Conservation (phyloP, 2,888 invertebrate genomes). For the Diaphora mendica region DNA sequence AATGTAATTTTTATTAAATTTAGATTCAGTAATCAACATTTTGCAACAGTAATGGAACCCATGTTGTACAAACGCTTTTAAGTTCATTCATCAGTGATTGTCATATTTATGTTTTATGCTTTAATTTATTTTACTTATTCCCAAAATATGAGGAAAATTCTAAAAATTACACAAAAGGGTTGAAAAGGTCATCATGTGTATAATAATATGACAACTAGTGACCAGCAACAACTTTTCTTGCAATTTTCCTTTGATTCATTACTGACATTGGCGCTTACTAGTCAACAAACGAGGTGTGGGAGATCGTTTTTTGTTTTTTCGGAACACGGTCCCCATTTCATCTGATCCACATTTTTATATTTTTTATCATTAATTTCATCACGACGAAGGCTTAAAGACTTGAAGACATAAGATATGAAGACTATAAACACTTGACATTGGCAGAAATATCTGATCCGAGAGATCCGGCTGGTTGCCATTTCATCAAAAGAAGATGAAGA, state of each 20-base stretch:
- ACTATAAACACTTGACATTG: too few species aligned
- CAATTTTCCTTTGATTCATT: constrained; percentile 57
- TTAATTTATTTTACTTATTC: background rate
- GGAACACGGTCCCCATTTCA: too few species aligned
- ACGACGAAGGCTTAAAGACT: too few species aligned
- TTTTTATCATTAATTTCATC: too few species aligned
- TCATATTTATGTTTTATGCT: background rate
- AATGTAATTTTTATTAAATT: constrained; percentile 32
- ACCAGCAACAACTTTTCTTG: constrained; percentile 49
- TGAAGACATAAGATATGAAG: too few species aligned
- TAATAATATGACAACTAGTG: constrained; percentile 27
- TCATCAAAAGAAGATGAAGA: too few species aligned
- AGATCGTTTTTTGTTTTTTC: too few species aligned
- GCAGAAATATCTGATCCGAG: too few species aligned
- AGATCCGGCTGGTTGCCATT: too few species aligned
- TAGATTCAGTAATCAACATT: constrained; percentile 6
- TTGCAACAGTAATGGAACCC: background rate
- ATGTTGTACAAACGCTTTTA: background rate
- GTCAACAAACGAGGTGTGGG: background rate
- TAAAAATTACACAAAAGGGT: background rate
- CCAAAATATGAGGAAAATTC: background rate
- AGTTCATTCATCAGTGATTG: background rate
- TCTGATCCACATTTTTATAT: too few species aligned
- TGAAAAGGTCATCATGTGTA: constrained; percentile 25
- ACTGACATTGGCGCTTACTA: constrained; percentile 38